These are phyloP conservation scores for Hirundo rustica DNA, from an alignment of 2,797 vertebrate species.

Conservation along the genomic window DNA sequence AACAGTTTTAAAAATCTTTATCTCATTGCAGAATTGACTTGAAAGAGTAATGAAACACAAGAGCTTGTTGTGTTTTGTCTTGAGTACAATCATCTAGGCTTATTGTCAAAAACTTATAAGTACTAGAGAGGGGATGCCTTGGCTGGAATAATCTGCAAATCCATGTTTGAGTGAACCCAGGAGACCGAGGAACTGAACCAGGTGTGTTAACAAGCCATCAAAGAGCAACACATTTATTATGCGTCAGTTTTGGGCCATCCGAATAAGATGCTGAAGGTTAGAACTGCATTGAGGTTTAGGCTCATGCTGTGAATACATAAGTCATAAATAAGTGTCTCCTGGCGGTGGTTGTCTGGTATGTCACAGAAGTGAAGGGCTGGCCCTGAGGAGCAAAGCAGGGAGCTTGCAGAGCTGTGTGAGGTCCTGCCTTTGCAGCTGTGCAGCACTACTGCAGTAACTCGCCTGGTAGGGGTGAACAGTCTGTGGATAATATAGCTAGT, in stretches of 20 bases:
- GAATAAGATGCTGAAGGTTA: neutral
- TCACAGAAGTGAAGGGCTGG: neutral
- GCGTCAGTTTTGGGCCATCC: neutral
- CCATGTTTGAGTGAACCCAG: neutral
- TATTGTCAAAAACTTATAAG: neutral
- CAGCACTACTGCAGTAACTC: neutral
- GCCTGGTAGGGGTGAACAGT: neutral
- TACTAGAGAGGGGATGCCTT: neutral
- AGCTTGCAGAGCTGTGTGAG: neutral
- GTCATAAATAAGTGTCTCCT: neutral
- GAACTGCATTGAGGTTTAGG: neutral
- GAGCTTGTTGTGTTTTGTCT: neutral
- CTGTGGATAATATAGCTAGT: neutral
- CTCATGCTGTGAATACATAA: neutral
- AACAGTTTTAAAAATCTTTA: neutral
- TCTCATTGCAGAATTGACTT: neutral
- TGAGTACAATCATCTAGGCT: neutral
- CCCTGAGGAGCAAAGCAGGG: neutral
- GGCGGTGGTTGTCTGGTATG: neutral
- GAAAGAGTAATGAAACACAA: neutral
- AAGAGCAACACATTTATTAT: neutral
- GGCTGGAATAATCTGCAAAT: neutral
- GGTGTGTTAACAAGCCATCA: neutral
- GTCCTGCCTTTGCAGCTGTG: neutral
- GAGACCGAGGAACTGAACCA: neutral